phyloP scores from a whole-genome alignment of 2,888 invertebrate genomes.

The Cheilosia vernalis region DNA sequence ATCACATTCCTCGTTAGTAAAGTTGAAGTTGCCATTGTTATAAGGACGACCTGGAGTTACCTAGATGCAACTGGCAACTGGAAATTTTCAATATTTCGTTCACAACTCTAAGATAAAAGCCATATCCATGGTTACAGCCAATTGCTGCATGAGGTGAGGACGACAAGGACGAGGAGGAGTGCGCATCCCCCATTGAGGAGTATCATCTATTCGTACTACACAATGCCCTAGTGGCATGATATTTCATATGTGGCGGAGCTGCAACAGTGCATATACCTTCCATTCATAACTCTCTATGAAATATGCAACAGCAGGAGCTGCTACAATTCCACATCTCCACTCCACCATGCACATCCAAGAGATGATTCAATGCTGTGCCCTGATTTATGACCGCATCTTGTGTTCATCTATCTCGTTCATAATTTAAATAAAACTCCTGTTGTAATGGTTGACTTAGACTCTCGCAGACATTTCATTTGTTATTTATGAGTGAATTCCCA shows the following conservation, averaged over 20 bases:
- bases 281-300: conserved; percentile 60
- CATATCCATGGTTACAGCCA: conserved; percentile 12
- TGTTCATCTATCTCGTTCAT: conserved; percentile 76
- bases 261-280: conserved; percentile 59
- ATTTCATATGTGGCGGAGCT: conserved; percentile 53
- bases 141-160: not conserved
- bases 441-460: conserved; percentile 70
- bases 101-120: not conserved
- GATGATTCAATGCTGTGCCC: conserved; percentile 73
- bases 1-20: conserved; percentile 4
- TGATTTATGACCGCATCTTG: conserved; percentile 77
- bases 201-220: conserved; percentile 13
- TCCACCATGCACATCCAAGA: conserved; percentile 25
- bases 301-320: conserved; percentile 59
- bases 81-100: conserved; percentile 11
- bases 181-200: conserved; percentile 1
- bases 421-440: conserved; percentile 77
- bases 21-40: not conserved
- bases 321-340: conserved; percentile 25
- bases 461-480: conserved; percentile 69
- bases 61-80: not conserved
- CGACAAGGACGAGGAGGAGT: not conserved
- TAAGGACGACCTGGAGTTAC: not conserved
- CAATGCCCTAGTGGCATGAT: conserved; percentile 54
- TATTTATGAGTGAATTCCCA: conserved; percentile 67